These are phyloP conservation scores for Polyergus mexicanus DNA, from an alignment of 1,140 invertebrate genomes.

Conservation along the genomic window DNA sequence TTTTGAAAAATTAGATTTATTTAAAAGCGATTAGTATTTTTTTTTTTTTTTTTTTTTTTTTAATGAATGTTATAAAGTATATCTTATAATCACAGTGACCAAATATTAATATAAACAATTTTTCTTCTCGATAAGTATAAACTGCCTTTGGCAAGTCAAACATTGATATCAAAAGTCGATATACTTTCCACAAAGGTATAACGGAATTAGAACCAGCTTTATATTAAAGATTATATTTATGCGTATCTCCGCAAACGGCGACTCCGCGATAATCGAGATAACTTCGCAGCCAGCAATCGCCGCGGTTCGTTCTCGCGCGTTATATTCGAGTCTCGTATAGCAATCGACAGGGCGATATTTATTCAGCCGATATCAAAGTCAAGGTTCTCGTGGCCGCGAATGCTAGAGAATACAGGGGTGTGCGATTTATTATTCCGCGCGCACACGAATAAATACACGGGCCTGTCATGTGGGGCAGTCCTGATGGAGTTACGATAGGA, in stretches of 20 bases:
- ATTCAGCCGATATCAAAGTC: constrained; percentile 60
- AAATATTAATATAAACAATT: constrained; percentile 6
- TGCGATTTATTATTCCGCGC: constrained; percentile 65
- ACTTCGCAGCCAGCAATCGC: neutral
- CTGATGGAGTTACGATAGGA: constrained; percentile 64
- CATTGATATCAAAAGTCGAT: neutral
- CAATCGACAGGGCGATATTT: constrained; percentile 66
- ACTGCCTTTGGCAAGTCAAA: neutral
- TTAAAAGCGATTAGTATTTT: too few relatives aligned
- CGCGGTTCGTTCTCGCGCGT: neutral
- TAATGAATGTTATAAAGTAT: neutral
- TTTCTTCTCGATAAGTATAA: neutral
- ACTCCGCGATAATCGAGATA: constrained; percentile 33
- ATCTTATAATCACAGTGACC: neutral
- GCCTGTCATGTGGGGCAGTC: constrained; percentile 40
- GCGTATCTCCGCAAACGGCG: constrained; percentile 26
- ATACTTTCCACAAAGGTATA: neutral
- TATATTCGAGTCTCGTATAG: constrained; percentile 39
- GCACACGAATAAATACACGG: constrained; percentile 53
- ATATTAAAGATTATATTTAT: constrained; percentile 35
- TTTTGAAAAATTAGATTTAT: neutral
- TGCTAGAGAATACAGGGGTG: constrained; percentile 46
- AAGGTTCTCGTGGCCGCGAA: constrained; percentile 22
- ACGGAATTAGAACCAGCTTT: constrained; percentile 7
- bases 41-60: too few relatives aligned